phyloP scores from a whole-genome alignment of 1,140 invertebrate genomes.

The Eciton burchellii region DNA sequence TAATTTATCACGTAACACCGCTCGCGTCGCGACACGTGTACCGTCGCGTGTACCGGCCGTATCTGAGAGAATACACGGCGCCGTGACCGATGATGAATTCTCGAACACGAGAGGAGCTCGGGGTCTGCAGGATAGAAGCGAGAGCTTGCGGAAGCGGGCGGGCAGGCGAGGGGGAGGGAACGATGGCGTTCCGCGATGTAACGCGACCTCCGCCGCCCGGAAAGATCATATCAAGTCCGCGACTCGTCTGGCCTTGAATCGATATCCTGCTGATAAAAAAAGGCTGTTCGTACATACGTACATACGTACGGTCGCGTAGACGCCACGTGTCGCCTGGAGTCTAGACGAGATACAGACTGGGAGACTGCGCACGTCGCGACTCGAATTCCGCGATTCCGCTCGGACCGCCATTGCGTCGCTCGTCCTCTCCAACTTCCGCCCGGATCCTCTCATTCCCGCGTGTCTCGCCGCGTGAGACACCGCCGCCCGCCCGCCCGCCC shows the following conservation, averaged over 20 bases:
- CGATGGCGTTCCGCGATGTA: conserved; percentile 14
- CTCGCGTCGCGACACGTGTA: background rate
- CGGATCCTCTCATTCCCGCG: conserved; percentile 26
- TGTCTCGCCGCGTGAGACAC: conserved; percentile 62
- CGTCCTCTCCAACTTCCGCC: conserved; percentile 36
- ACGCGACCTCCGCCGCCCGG: conserved; percentile 31
- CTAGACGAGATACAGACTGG: conserved; percentile 77
- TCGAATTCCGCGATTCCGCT: conserved; percentile 47
- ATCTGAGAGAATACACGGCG: background rate
- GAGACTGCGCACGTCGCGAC: conserved; percentile 64
- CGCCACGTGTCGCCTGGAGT: conserved; percentile 65
- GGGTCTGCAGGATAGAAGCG: background rate
- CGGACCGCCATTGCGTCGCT: conserved; percentile 41
- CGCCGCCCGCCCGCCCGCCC: conserved; percentile 51
- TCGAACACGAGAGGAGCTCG: background rate
- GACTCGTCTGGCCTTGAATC: conserved; percentile 63
- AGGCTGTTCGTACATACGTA: no score
- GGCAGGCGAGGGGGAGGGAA: background rate
- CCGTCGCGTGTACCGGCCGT: background rate
- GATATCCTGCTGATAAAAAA: conserved; percentile 48
- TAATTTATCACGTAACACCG: background rate
- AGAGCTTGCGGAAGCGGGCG: background rate
- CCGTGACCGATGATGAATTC: conserved; percentile 2
- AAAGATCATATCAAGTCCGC: conserved; percentile 29
- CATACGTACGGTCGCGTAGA: conserved; percentile 10